Percentiles rank a stretch among this genome's conserved stretches.
Evolutionary conservation across 2,888 invertebrate genomes (phyloP).

Genomic region (Meteorus cinctellus): DNA sequence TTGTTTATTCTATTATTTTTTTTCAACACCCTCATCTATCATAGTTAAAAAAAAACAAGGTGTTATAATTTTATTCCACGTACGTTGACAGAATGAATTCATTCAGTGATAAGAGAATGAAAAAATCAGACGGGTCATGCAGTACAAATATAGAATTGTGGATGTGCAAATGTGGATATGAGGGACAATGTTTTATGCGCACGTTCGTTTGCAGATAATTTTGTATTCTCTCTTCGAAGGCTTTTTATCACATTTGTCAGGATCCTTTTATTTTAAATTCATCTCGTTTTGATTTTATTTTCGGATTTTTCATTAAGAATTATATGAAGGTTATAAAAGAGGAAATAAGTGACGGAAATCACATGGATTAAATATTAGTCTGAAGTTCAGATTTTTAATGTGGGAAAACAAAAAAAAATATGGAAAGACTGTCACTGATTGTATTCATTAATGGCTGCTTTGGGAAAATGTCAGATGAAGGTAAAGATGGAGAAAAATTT

Average conservation of each 20-base stretch:
- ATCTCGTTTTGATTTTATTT: neutral
- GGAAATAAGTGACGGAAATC: neutral
- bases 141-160: too few species aligned
- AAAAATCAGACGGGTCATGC: neutral
- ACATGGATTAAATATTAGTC: neutral
- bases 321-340: too few species aligned
- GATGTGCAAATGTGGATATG: neutral
- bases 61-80: neutral
- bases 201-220: constrained; percentile 6
- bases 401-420: neutral
- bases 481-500: too few species aligned
- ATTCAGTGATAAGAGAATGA: neutral
- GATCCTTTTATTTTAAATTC: neutral
- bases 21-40: neutral
- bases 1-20: neutral
- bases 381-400: neutral
- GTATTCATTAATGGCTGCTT: too few species aligned
- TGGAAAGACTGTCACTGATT: neutral
- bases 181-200: neutral
- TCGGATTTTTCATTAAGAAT: neutral
- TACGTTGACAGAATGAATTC: constrained; percentile 11
- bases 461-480: too few species aligned
- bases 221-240: neutral
- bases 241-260: neutral
- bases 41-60: neutral